Conservation (phyloP, 2,888 invertebrate genomes). For the Cerastis rubricosa region DNA sequence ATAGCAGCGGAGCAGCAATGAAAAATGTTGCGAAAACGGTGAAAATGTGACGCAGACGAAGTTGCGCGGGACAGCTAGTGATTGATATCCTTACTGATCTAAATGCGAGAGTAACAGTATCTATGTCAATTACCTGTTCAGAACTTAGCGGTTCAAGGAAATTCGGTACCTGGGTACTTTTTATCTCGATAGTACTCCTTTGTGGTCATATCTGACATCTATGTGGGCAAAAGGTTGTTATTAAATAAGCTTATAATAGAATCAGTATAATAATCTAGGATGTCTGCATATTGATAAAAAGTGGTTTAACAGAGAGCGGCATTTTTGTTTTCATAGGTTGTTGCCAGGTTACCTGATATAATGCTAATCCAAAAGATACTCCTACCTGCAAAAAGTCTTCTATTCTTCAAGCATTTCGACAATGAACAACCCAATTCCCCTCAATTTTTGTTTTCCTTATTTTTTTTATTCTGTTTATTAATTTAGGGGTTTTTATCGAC, state of each 20-base stretch:
- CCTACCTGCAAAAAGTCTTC: background rate
- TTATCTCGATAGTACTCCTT: background rate
- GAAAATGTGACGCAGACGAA: too few relatives aligned
- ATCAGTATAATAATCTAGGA: background rate
- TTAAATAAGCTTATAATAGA: background rate
- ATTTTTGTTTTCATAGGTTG: background rate
- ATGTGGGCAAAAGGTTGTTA: background rate
- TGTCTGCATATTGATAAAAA: background rate
- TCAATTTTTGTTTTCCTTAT: slow-evolving; percentile 18
- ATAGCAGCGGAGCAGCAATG: too few relatives aligned
- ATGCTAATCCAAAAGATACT: background rate
- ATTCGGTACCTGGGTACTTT: background rate
- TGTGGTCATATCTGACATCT: background rate
- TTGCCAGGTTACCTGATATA: background rate
- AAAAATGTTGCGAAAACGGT: too few relatives aligned
- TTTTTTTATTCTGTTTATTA: too few relatives aligned
- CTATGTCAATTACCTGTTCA: background rate
- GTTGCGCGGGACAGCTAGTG: too few relatives aligned
- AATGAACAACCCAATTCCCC: background rate
- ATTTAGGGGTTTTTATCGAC: too few relatives aligned
- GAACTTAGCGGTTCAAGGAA: background rate
- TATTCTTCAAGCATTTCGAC: background rate
- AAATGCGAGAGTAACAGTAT: background rate
- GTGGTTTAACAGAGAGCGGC: background rate
- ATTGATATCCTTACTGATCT: background rate